Evolutionary conservation across 2,797 vertebrate genomes (phyloP).

Genomic region (Falco biarmicus): DNA sequence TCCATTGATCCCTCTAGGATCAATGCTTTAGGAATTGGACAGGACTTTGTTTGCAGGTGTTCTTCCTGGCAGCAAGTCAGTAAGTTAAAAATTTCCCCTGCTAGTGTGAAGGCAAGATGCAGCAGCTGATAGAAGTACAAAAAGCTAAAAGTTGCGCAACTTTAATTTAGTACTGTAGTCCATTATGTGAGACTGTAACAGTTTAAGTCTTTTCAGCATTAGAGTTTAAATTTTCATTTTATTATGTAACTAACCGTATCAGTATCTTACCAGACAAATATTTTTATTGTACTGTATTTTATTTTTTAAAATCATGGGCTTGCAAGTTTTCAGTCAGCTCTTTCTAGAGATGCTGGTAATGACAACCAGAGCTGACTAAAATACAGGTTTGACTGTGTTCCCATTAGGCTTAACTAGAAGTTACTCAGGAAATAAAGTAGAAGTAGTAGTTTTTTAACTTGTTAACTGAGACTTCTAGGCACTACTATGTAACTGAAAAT

Average conservation of each 20-base stretch:
- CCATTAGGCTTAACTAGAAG: neutral
- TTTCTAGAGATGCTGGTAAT: slow-evolving; percentile 21
- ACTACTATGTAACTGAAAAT: neutral
- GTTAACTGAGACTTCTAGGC: neutral
- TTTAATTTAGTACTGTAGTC: neutral
- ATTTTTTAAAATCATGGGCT: neutral
- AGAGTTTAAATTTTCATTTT: neutral
- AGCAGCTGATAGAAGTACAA: neutral
- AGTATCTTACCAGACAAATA: neutral
- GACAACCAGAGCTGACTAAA: neutral
- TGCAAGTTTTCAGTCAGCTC: neutral
- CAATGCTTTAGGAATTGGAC: neutral
- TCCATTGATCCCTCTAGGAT: slow-evolving; percentile 31
- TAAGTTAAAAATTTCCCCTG: neutral
- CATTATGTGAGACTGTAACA: neutral
- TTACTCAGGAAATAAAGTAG: neutral
- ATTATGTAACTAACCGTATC: neutral
- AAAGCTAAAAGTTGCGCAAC: neutral
- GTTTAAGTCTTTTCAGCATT: neutral
- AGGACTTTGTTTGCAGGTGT: slow-evolving; percentile 43
- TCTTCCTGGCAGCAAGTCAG: slow-evolving; percentile 35
- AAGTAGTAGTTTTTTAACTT: neutral
- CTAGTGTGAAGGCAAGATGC: neutral
- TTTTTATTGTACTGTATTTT: neutral
- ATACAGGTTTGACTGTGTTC: neutral